Evolutionary conservation across 2,888 invertebrate species (phyloP).

Genomic region (Chrysomela aeneicollis): DNA sequence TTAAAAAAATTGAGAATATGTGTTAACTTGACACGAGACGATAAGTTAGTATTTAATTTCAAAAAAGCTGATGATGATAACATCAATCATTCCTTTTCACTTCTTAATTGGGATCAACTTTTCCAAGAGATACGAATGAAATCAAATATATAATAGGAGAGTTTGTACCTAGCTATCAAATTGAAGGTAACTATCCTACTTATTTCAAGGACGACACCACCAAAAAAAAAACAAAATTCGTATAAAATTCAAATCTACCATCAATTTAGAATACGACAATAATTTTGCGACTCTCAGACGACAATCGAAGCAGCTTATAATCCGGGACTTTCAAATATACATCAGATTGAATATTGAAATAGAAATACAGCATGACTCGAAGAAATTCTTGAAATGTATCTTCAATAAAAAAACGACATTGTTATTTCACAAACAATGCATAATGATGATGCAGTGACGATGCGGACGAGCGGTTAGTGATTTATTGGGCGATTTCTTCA

Average conservation of each 20-base stretch:
- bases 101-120: not conserved
- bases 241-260: slow-evolving; percentile 1
- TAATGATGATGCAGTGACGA: no score
- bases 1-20: no score
- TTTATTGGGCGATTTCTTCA: no score
- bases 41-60: not conserved
- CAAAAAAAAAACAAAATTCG: not conserved
- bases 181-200: not conserved
- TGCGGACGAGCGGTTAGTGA: no score
- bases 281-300: not conserved
- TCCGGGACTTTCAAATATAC: slow-evolving; percentile 12
- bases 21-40: not conserved
- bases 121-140: not conserved
- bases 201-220: not conserved
- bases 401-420: not conserved
- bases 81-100: not conserved
- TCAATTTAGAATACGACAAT: not conserved
- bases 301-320: not conserved
- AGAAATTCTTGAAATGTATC: not conserved
- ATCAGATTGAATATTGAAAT: not conserved
- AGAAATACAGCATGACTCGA: not conserved
- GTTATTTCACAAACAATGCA: not conserved
- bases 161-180: not conserved
- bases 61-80: not conserved
- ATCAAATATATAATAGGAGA: not conserved